These are phyloP conservation scores for Coleophora deauratella DNA, from an alignment of 2,888 invertebrate species.

Conservation along the genomic window DNA sequence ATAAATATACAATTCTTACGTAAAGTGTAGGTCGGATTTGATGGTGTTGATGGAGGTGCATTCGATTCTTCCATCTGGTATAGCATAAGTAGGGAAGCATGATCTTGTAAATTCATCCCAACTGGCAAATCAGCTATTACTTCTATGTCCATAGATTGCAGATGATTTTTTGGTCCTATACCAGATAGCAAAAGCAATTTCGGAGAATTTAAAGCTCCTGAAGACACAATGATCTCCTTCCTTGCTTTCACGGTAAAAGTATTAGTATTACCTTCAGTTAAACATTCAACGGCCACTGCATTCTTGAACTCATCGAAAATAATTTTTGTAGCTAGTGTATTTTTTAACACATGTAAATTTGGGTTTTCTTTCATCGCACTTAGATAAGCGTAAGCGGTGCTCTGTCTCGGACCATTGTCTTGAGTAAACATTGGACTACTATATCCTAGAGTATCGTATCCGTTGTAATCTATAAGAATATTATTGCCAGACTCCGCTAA, in stretches of 20 bases:
- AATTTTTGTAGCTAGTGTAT: not conserved
- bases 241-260: not conserved
- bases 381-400: not conserved
- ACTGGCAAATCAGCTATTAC: not conserved
- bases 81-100: not conserved
- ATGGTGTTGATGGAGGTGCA: too few species aligned
- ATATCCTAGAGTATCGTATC: not conserved
- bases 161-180: conserved; percentile 11
- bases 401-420: not conserved
- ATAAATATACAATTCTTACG: too few species aligned
- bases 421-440: not conserved
- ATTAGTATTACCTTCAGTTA: not conserved
- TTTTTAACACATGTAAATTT: not conserved
- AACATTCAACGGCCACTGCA: not conserved
- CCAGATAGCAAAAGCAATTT: conserved; percentile 14
- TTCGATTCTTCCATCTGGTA: too few species aligned
- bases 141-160: not conserved
- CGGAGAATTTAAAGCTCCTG: conserved; percentile 12
- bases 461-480: not conserved
- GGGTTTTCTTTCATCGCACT: not conserved
- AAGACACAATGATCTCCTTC: conserved; percentile 4
- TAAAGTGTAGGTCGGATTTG: too few species aligned
- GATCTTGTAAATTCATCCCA: not conserved
- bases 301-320: conserved; percentile 2
- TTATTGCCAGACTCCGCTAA: not conserved